These are phyloP conservation scores for Euglossa dilemma DNA, from an alignment of 1,140 invertebrate species.

Conservation along the genomic window DNA sequence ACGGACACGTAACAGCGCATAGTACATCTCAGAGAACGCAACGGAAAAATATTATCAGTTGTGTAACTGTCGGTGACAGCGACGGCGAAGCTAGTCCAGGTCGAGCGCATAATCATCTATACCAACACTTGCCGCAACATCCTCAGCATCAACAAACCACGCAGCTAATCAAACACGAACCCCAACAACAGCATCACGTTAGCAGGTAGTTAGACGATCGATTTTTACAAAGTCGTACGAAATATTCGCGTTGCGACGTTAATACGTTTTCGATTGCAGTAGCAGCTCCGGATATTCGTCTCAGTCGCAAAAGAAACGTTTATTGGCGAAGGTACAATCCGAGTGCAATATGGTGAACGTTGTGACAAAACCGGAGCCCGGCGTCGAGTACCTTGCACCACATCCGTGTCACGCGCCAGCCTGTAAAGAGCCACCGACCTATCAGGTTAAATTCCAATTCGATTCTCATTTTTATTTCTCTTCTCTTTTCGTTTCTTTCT, in stretches of 20 bases:
- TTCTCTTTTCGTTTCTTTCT: slow-evolving; percentile 1
- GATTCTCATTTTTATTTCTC: slow-evolving; percentile 9
- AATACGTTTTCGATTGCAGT: slow-evolving; percentile 28
- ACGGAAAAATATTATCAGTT: slow-evolving; percentile 90
- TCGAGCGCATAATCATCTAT: slow-evolving; percentile 76
- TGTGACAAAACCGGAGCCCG: slow-evolving; percentile 81
- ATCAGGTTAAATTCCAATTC: slow-evolving; percentile 74
- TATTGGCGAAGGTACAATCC: slow-evolving; percentile 93
- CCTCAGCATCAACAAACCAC: slow-evolving; percentile 78
- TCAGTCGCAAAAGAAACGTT: slow-evolving; percentile 94
- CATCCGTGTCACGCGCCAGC: slow-evolving; percentile 81
- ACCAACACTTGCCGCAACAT: slow-evolving; percentile 78
- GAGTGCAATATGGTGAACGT: slow-evolving; percentile 86
- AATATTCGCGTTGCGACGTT: not conserved
- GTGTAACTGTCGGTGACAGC: slow-evolving; percentile 91
- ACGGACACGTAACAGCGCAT: slow-evolving; percentile 67
- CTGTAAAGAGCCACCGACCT: slow-evolving; percentile 82
- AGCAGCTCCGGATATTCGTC: slow-evolving; percentile 82
- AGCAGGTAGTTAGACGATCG: slow-evolving; percentile 68
- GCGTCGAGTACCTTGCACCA: slow-evolving; percentile 80
- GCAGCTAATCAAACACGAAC: slow-evolving; percentile 84
- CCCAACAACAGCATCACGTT: slow-evolving; percentile 82
- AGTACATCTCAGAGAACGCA: slow-evolving; percentile 73
- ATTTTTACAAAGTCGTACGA: not conserved
- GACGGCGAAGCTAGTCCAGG: slow-evolving; percentile 88